A percentile compares a stretch with the other conserved stretches of the same genome.
Evolutionary conservation across 2,888 invertebrate genomes (phyloP).

Genomic region (Syrphus vitripennis): DNA sequence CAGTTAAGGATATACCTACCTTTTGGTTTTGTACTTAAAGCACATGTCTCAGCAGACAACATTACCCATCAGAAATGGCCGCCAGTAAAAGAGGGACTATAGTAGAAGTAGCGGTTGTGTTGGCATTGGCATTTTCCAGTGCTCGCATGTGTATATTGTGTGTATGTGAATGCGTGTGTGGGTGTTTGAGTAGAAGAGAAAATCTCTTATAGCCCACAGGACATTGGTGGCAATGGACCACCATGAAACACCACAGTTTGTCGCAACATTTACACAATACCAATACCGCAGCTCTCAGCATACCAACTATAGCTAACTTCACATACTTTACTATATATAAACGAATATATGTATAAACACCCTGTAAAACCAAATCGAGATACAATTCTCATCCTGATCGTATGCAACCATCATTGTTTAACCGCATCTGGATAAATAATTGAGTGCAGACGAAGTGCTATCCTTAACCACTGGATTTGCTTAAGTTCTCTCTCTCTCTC

Average conservation of each 20-base stretch:
- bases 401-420: conserved; percentile 64
- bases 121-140: conserved; percentile 11
- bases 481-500: conserved; percentile 38
- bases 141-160: not conserved
- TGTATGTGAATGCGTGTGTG: not conserved
- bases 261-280: conserved; percentile 66
- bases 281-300: conserved; percentile 49
- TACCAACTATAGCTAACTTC: not conserved
- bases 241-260: conserved; percentile 63
- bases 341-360: not conserved
- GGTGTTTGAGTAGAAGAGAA: conserved; percentile 1
- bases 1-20: conserved; percentile 14
- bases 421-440: conserved; percentile 71
- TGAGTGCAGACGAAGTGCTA: conserved; percentile 71
- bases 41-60: conserved; percentile 51
- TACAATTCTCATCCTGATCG: conserved; percentile 64
- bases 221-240: conserved; percentile 47
- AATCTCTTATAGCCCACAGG: conserved; percentile 49
- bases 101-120: conserved; percentile 29
- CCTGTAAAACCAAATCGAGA: conserved; percentile 60
- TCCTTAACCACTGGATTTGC: conserved; percentile 68
- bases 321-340: not conserved
- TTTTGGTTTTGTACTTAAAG: conserved; percentile 29
- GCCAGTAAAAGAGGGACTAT: not conserved
- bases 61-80: conserved; percentile 21